Conservation (phyloP, 2,888 invertebrate genomes). For the Pammene fasciana region DNA sequence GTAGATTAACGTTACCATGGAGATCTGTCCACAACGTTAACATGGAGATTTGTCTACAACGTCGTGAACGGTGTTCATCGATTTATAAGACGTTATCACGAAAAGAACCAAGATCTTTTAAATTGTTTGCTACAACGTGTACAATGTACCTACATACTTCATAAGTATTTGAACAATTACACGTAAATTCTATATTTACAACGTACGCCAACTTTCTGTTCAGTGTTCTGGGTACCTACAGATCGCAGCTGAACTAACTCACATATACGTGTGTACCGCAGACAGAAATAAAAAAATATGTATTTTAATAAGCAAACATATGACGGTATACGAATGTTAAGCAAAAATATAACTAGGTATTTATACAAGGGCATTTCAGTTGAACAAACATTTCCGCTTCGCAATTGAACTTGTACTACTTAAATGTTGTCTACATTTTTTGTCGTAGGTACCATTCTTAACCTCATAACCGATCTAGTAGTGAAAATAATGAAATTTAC, state of each 20-base stretch:
- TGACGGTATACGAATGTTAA: conserved; percentile 37
- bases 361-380: conserved; percentile 28
- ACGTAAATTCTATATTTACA: conserved; percentile 35
- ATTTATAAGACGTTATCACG: not conserved
- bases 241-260: conserved; percentile 45
- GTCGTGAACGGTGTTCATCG: too few species aligned
- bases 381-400: conserved; percentile 37
- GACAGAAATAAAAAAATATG: conserved; percentile 44
- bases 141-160: not conserved
- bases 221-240: conserved; percentile 11
- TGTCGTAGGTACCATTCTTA: too few species aligned
- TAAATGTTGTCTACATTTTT: not conserved
- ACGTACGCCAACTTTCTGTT: conserved; percentile 28
- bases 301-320: conserved; percentile 23
- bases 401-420: conserved; percentile 28
- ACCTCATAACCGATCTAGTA: too few species aligned
- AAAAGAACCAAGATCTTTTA: not conserved
- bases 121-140: conserved; percentile 19
- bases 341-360: conserved; percentile 33
- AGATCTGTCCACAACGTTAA: too few species aligned
- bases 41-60: too few species aligned
- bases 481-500: too few species aligned
- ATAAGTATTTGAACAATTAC: conserved; percentile 32
- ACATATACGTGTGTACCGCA: conserved; percentile 43
- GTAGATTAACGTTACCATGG: too few species aligned